Evolutionary conservation across 2,888 invertebrate species (phyloP).

Genomic region (Phanerotoma sp.): DNA sequence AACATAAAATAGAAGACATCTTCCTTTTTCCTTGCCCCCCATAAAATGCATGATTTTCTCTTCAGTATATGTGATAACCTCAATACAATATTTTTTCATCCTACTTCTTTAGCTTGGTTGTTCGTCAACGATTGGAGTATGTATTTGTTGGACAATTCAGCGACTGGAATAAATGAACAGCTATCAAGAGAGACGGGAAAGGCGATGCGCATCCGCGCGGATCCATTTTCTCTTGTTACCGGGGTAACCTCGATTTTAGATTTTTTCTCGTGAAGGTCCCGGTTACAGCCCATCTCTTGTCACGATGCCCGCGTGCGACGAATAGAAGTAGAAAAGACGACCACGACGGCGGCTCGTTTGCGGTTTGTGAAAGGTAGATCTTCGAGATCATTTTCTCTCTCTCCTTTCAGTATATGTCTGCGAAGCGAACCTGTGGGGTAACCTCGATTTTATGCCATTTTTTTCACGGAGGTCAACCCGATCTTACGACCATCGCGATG

Average conservation of each 20-base stretch:
- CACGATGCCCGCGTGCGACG: slow-evolving; percentile 10
- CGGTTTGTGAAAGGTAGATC: slow-evolving; percentile 26
- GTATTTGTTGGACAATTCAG: slow-evolving; percentile 1
- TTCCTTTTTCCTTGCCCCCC: not conserved
- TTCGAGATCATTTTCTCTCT: slow-evolving; percentile 25
- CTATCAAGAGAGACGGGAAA: slow-evolving; percentile 17
- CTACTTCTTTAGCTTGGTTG: slow-evolving; percentile 3
- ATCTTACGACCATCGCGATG: slow-evolving; percentile 20
- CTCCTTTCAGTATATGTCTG: not conserved
- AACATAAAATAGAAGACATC: not conserved
- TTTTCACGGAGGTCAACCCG: slow-evolving; percentile 14
- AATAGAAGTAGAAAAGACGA: slow-evolving; percentile 16
- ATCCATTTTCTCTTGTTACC: slow-evolving; percentile 32
- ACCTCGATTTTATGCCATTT: slow-evolving; percentile 26
- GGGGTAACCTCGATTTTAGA: slow-evolving; percentile 32
- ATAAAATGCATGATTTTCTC: slow-evolving; percentile 4
- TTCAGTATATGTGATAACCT: slow-evolving; percentile 10
- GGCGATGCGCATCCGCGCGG: slow-evolving; percentile 19
- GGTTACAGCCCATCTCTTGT: slow-evolving; percentile 23
- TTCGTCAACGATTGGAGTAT: not conserved
- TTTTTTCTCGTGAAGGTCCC: slow-evolving; percentile 21
- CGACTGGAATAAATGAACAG: slow-evolving; percentile 15
- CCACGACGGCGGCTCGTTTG: slow-evolving; percentile 15
- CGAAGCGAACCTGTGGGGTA: slow-evolving; percentile 16
- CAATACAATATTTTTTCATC: slow-evolving; percentile 13